A percentile compares a stretch with the other conserved stretches of the same genome.
Evolutionary conservation across 2,888 invertebrate species (phyloP).

Genomic region (Criorhina ranunculi): DNA sequence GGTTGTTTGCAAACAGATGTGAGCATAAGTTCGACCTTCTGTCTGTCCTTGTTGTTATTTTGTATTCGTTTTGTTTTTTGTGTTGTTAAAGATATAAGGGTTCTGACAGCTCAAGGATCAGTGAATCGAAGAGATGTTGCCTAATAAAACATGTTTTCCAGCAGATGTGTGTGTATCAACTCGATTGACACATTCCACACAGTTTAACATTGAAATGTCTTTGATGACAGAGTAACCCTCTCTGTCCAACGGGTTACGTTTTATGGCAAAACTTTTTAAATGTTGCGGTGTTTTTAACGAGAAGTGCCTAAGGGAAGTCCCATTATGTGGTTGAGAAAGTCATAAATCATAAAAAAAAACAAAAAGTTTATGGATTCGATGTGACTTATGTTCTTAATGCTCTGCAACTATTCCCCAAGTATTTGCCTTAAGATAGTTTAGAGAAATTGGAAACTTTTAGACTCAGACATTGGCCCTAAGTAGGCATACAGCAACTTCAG

Average conservation of each 20-base stretch:
- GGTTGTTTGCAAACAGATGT: conserved; percentile 39
- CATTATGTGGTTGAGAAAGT: neutral
- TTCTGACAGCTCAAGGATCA: conserved; percentile 33
- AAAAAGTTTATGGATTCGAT: neutral
- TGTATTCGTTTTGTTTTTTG: neutral
- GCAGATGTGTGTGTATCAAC: conserved; percentile 38
- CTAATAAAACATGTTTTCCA: conserved; percentile 26
- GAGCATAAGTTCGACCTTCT: neutral
- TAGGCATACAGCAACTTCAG: no score
- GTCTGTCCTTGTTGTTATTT: neutral
- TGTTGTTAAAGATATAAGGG: conserved; percentile 6
- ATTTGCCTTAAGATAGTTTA: no score
- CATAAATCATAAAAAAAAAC: neutral
- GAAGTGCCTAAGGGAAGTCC: neutral
- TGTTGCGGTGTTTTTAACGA: neutral
- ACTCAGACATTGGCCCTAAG: no score
- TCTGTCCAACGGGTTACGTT: neutral
- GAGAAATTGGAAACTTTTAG: no score
- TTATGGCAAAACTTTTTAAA: neutral
- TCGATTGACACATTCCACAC: conserved; percentile 5
- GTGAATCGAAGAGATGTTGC: neutral
- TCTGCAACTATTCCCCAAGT: no score
- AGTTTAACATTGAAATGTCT: conserved; percentile 4
- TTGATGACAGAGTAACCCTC: neutral
- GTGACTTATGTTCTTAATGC: no score